Conservation (phyloP, 2,888 invertebrate genomes). For the Troilus luridus region DNA sequence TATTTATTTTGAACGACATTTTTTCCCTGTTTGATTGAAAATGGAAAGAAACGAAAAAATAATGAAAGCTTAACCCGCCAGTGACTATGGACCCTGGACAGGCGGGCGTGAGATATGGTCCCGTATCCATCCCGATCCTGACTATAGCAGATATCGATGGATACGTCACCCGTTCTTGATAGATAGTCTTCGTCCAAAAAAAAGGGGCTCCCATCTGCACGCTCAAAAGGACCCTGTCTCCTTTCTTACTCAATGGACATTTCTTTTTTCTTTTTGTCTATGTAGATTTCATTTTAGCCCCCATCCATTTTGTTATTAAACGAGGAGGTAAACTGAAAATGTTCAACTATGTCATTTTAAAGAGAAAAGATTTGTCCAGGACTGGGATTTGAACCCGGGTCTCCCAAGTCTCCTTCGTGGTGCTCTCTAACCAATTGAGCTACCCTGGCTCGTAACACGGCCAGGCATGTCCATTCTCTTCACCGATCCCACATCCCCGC, state of each 20-base stretch:
- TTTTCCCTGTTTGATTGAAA: background rate
- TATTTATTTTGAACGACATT: background rate
- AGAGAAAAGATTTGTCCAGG: no score
- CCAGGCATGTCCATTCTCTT: no score
- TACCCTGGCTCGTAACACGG: no score
- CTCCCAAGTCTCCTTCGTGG: no score
- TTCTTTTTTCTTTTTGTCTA: background rate
- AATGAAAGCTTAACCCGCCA: background rate
- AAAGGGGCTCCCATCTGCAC: background rate
- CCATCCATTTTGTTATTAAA: background rate
- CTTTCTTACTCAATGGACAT: background rate
- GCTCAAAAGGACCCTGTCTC: background rate
- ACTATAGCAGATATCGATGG: conserved; percentile 39
- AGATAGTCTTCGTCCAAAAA: background rate
- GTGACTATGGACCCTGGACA: background rate
- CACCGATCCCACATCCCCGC: no score
- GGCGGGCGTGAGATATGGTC: background rate
- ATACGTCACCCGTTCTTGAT: background rate
- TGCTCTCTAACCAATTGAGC: no score
- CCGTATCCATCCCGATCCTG: background rate
- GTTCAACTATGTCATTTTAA: no score
- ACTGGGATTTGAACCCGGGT: no score
- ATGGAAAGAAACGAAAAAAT: background rate
- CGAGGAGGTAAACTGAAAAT: background rate
- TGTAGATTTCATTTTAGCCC: background rate